Evolutionary conservation across 2,113 vertebrate genomes (phyloP).

Genomic region (Paramisgurnus dabryanus): DNA sequence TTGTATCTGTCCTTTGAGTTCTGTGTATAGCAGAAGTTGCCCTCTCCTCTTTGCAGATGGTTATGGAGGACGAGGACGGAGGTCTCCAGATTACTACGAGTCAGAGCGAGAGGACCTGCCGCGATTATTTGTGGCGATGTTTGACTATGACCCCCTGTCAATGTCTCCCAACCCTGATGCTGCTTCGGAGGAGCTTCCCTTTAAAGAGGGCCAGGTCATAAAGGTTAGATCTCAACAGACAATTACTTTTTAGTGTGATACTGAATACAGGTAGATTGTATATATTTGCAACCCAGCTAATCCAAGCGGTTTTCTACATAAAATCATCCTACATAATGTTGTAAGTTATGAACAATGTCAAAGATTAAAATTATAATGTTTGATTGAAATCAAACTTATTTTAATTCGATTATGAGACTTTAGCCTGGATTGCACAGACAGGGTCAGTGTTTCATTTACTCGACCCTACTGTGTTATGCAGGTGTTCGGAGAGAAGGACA

Average conservation of each 20-base stretch:
- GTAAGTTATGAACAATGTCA: no score
- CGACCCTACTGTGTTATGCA: slow-evolving; percentile 57
- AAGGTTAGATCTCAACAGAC: slow-evolving; percentile 77
- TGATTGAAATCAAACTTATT: no score
- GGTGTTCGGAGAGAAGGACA: slow-evolving; percentile 96
- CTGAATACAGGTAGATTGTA: no score
- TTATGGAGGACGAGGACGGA: slow-evolving; percentile 77
- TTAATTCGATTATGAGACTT: no score
- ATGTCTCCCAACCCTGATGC: slow-evolving; percentile 98
- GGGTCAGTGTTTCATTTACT: neutral
- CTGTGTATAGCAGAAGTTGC: slow-evolving; percentile 70
- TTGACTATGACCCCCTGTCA: slow-evolving; percentile 93
- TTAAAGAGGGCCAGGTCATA: slow-evolving; percentile 96
- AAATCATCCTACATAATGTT: no score
- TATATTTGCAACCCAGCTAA: no score
- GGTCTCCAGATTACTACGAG: slow-evolving; percentile 87
- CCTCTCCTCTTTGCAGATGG: slow-evolving; percentile 81
- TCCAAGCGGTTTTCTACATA: no score
- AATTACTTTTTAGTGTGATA: neutral
- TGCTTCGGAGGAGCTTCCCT: slow-evolving; percentile 92
- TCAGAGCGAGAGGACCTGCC: slow-evolving; percentile 85
- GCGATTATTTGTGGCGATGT: slow-evolving; percentile 93
- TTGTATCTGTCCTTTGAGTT: slow-evolving; percentile 22
- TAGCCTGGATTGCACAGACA: no score
- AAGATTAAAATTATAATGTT: no score